Conservation (phyloP, 2,113 vertebrate species). For the Mustelus asterias region DNA sequence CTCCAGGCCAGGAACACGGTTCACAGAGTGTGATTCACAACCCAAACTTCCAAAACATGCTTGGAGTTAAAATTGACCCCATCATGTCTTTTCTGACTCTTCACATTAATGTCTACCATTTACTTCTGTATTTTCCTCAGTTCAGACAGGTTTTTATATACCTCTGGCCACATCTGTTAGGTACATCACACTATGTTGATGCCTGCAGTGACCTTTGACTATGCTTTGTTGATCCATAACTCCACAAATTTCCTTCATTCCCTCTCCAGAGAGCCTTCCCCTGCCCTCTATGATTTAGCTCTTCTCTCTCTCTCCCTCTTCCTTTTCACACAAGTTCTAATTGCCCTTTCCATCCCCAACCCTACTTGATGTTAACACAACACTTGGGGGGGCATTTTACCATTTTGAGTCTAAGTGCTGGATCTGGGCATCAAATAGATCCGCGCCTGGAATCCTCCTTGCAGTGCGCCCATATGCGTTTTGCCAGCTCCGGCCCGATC, state of each 20-base stretch:
- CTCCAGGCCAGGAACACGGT: no score
- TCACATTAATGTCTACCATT: background rate
- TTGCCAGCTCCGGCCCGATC: no score
- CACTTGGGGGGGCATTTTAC: background rate
- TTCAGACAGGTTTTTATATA: background rate
- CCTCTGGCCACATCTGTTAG: background rate
- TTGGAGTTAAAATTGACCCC: background rate
- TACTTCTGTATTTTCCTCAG: background rate
- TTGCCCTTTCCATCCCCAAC: no score
- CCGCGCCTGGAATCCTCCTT: no score
- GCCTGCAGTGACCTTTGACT: background rate
- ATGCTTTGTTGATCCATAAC: background rate
- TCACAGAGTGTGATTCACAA: background rate
- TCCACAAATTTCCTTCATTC: background rate
- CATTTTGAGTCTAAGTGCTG: no score
- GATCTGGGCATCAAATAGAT: no score
- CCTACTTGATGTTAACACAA: background rate
- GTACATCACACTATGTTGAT: background rate
- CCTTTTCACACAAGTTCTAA: background rate
- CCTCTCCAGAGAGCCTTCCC: background rate
- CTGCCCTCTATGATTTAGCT: background rate
- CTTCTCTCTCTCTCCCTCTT: background rate
- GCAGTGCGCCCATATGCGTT: no score
- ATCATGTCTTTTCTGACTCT: background rate
- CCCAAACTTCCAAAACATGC: background rate